Conservation (phyloP, 2,888 invertebrate genomes). For the Sminthurides aquaticus region DNA sequence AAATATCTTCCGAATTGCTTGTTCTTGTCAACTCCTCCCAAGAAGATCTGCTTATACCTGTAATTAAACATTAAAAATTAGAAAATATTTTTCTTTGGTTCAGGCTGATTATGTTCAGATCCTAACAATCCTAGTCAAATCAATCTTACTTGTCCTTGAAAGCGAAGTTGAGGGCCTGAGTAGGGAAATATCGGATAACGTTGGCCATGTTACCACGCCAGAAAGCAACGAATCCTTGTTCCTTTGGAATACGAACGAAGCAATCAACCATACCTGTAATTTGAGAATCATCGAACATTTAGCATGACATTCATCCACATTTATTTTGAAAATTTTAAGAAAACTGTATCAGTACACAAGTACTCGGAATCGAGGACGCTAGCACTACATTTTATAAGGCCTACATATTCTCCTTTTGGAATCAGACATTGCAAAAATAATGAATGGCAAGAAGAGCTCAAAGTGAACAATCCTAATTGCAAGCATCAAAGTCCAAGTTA, state of each 20-base stretch:
- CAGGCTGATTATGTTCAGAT: too few species aligned
- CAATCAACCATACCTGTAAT: constrained; percentile 48
- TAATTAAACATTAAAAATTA: not conserved
- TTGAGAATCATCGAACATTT: constrained; percentile 9
- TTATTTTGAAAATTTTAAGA: too few species aligned
- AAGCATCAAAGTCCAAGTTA: not conserved
- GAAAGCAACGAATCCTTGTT: constrained; percentile 47
- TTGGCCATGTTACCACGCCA: constrained; percentile 52
- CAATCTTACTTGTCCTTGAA: constrained; percentile 49
- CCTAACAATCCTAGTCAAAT: too few species aligned
- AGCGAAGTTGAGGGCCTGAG: constrained; percentile 51
- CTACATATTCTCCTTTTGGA: too few species aligned
- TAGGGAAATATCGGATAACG: constrained; percentile 51
- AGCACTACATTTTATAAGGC: too few species aligned
- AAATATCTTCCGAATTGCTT: constrained; percentile 65
- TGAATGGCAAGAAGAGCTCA: too few species aligned
- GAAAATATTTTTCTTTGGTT: too few species aligned
- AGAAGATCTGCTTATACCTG: constrained; percentile 53
- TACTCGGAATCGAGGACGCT: too few species aligned
- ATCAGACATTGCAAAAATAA: too few species aligned
- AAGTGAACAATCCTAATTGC: too few species aligned
- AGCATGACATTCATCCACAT: too few species aligned
- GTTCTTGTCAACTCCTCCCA: constrained; percentile 64
- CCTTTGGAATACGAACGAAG: constrained; percentile 48
- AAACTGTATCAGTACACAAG: too few species aligned